Evolutionary conservation across 2,113 vertebrate species (phyloP), one percentile per base, ranked within the genome.

Genomic region (Sarotherodon lohbergeri): DNA sequence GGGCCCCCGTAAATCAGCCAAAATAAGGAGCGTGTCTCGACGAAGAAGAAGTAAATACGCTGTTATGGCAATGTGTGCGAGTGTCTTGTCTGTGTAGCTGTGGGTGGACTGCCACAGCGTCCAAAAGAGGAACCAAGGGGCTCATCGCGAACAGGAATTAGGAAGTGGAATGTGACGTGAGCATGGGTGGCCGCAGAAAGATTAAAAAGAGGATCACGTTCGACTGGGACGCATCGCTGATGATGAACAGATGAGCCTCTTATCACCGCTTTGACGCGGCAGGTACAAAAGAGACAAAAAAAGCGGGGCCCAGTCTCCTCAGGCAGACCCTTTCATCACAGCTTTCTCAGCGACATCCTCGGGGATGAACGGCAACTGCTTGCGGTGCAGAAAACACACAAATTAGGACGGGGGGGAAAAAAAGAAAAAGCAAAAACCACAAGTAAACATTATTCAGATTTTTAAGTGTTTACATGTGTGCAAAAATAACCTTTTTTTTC

Each of bases 371-470:
- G 22, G 50, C 85, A 88, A 90, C 86, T 90, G 84, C 90, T 91
- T 89, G 88, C 5, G 83, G 90, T 41, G 66, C 9, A 39, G 39
- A 82, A 88, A 86, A 88, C 80, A 84, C 82, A 91, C 86, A 93
- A 86, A 91, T 89, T 84, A 89, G 59, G 12, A 17, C 8, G 1
- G 39, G 1, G 22, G 9, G 17, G 1, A 2, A 41, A 54, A 86
- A 89, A 88, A 24, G 7, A 22, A 46, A 84, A 91, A 81, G 3
- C 43, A 29, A 17, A 88, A 92, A 88, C 92, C 91, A 87, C 91
- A 29, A 57, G 90, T 94, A 94, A 94, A 94, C 95, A 93, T 91
- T 94, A 94, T 95, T 95, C 81, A 16, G 92, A 90, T 93, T 91
- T 95, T 89, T 86, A 93, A 93, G 91, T 95, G 89, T 94, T 95